Evolutionary conservation across 2,797 vertebrate species (phyloP).

Genomic region (Glyptemys insculpta): DNA sequence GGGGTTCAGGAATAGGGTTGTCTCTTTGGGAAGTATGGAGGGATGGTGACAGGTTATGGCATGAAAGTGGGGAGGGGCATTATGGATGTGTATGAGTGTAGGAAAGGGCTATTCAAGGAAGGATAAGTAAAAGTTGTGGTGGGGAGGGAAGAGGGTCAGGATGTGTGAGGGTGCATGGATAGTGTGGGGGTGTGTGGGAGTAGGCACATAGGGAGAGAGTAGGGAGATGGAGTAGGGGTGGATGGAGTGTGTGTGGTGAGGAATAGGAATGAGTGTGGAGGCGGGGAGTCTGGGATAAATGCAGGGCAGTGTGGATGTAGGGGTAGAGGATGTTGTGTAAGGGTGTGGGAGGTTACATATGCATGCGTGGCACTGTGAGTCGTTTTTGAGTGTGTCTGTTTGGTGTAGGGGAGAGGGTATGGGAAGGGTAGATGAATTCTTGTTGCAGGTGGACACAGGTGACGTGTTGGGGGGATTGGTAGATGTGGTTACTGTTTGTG

Average conservation of each 20-base stretch:
- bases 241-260: not conserved
- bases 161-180: not conserved
- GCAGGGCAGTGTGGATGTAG: not conserved
- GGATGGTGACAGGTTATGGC: not conserved
- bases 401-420: not conserved
- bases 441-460: not conserved
- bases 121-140: not conserved
- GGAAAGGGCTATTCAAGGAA: not conserved
- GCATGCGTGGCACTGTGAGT: not conserved
- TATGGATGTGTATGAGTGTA: not conserved
- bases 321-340: not conserved
- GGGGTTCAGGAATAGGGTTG: not conserved
- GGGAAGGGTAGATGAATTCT: not conserved
- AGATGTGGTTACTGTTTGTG: not conserved
- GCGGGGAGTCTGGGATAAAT: not conserved
- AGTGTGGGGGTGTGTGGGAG: not conserved
- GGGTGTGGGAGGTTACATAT: rapidly evolving
- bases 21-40: not conserved
- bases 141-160: not conserved
- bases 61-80: not conserved
- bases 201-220: not conserved
- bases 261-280: not conserved
- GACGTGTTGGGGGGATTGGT: rapidly evolving
- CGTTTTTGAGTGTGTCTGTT: not conserved
- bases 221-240: not conserved